phyloP scores from a whole-genome alignment of 2,113 vertebrate genomes.

The Brienomyrus brachyistius region DNA sequence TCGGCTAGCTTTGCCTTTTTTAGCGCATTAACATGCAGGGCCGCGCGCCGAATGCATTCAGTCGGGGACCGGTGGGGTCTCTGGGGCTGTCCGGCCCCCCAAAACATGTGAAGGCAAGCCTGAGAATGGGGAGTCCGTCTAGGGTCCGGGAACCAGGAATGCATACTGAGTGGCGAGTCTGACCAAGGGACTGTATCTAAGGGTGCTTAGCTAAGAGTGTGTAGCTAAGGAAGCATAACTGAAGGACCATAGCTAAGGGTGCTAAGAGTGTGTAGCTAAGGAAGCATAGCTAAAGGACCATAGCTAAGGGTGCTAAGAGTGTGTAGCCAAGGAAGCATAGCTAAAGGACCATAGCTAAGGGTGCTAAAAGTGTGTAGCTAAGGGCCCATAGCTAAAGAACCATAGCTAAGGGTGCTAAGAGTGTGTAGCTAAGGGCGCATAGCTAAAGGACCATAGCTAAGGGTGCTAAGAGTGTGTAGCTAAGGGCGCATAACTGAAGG shows the following conservation, averaged over 20 bases:
- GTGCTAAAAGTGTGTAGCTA: background rate
- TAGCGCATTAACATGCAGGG: constrained; percentile 57
- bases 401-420: background rate
- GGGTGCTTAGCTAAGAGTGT: background rate
- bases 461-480: background rate
- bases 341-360: background rate
- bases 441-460: background rate
- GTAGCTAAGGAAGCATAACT: background rate
- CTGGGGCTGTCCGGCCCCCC: constrained; percentile 49
- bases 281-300: too few species aligned
- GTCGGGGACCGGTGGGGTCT: constrained; percentile 50
- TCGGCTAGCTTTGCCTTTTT: constrained; percentile 36
- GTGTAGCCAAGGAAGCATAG: background rate
- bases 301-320: background rate
- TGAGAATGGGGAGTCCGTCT: constrained; percentile 56
- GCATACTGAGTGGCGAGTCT: constrained; percentile 62
- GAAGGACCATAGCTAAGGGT: background rate
- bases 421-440: background rate
- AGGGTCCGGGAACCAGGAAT: constrained; percentile 48
- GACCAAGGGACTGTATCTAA: constrained; percentile 20
- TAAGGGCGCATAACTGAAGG: background rate
- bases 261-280: background rate
- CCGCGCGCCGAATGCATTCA: constrained; percentile 54
- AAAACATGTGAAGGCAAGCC: constrained; percentile 59
- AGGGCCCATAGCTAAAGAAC: background rate